Evolutionary conservation across 2,888 invertebrate genomes (phyloP).

Genomic region (Amblyjoppa proteus): DNA sequence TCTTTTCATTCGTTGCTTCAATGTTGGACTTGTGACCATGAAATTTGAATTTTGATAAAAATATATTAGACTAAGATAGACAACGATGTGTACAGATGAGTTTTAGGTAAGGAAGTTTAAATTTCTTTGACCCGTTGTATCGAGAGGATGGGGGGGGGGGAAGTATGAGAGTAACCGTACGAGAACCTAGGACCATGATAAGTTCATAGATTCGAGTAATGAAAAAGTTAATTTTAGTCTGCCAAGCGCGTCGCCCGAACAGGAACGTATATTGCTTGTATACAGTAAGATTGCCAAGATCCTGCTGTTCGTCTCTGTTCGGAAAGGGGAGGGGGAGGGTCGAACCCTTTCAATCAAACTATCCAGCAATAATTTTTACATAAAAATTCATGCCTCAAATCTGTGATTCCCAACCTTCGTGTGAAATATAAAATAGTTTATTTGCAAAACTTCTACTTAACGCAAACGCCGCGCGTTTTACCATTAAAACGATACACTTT

Average conservation of each 20-base stretch:
- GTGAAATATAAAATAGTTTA: slow-evolving; percentile 7
- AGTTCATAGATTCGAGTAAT: slow-evolving; percentile 22
- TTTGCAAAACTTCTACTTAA: background rate
- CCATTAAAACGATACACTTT: background rate
- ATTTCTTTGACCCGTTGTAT: background rate
- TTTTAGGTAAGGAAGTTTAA: background rate
- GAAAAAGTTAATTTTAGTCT: slow-evolving; percentile 13
- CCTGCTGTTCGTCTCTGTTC: no score
- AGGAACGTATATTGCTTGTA: slow-evolving; percentile 17
- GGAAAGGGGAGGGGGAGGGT: background rate
- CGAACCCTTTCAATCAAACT: background rate
- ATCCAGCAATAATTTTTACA: slow-evolving; percentile 4
- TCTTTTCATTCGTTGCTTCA: slow-evolving; percentile 23
- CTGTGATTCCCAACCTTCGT: slow-evolving; percentile 29
- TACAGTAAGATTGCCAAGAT: background rate
- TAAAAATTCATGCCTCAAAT: slow-evolving; percentile 19
- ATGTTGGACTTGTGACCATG: slow-evolving; percentile 10
- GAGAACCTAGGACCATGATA: slow-evolving; percentile 29
- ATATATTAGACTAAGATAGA: slow-evolving; percentile 26
- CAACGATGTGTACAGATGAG: slow-evolving; percentile 5
- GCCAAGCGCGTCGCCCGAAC: background rate
- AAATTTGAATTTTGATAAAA: slow-evolving; percentile 40
- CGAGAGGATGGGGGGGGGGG: background rate
- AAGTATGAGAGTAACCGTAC: background rate
- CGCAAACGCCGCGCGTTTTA: background rate